Evolutionary conservation across 2,113 vertebrate genomes (phyloP), one percentile per base, ranked within the genome.

Genomic region (Athene noctua): DNA sequence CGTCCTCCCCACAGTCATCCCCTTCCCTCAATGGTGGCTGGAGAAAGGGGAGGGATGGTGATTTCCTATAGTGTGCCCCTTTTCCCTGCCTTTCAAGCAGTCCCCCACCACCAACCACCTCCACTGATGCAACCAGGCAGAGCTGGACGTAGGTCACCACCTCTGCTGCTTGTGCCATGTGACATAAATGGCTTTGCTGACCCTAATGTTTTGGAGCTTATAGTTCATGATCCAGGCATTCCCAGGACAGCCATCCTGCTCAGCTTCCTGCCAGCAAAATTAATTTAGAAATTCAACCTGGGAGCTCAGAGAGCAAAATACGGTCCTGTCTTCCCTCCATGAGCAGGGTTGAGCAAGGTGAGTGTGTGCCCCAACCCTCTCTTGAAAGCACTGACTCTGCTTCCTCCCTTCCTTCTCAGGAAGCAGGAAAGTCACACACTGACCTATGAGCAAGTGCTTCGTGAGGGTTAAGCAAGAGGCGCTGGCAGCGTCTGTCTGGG

Each of bases 161-260:
- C 49, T 55, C 49, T 68, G 86, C 57, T 8, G 3, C n/a, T 42
- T 46, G 23, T 63, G 21, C 29, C 0, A 0, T 84, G 66, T 67
- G 84, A 68, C 74, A 91, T 75, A 90, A 96, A 89, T 68, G 90
- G 49, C 80, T 91, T 72, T 92, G 78, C 57, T 79, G 90, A 65
- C 54, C 36, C 42, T 75, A 70, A 57, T 79, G 79, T 81, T 75
- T 15, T 15, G 13, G 47, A 89, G 55, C 74, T 95, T 81, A 89
- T 1, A 7, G 63, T 29, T 80, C 55, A 80, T 92, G 59, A 95
- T 74, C 63, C 63, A 29, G 16, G 61, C 16, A 42, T 47, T 20
- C 25, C 80, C 66, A 75, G 70, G 68, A 6, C 62, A 94, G 30
- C 13, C 2, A 0, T 46, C 61, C 65, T 51, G 40, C 63, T 34